Evolutionary conservation across 1,140 invertebrate genomes (phyloP).

Genomic region (Coelopa frigida): DNA sequence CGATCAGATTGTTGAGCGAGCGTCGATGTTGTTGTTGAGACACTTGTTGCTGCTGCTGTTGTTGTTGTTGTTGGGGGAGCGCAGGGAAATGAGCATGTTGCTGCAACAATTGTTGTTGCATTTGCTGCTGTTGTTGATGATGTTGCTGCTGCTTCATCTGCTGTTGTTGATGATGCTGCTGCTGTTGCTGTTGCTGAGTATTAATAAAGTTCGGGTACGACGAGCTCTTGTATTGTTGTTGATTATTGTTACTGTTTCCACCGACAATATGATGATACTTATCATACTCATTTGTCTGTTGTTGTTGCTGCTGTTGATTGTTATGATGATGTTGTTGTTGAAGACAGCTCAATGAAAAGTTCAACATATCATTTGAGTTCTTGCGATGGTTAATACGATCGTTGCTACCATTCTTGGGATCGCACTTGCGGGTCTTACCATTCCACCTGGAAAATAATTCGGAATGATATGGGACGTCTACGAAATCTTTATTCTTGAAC

Average conservation of each 20-base stretch:
- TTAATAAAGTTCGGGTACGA: slow-evolving; percentile 46
- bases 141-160: slow-evolving; percentile 40
- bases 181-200: slow-evolving; percentile 21
- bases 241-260: slow-evolving; percentile 21
- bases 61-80: slow-evolving; percentile 14
- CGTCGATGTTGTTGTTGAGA: slow-evolving; percentile 36
- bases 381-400: slow-evolving; percentile 42
- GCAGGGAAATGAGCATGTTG: slow-evolving; percentile 22
- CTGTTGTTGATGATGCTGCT: slow-evolving; percentile 15
- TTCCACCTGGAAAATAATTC: slow-evolving; percentile 28
- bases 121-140: slow-evolving; percentile 29
- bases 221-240: slow-evolving; percentile 45
- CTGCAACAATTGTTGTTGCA: slow-evolving; percentile 33
- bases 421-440: slow-evolving; percentile 38
- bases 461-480: not conserved
- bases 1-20: slow-evolving; percentile 40
- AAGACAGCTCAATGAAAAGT: slow-evolving; percentile 30
- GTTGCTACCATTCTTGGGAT: slow-evolving; percentile 37
- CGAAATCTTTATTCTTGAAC: not conserved
- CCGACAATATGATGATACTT: slow-evolving; percentile 7
- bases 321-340: slow-evolving; percentile 26
- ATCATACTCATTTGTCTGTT: slow-evolving; percentile 2
- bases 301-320: slow-evolving; percentile 14
- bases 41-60: slow-evolving; percentile 40
- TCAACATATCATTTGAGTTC: slow-evolving; percentile 40